Base-by-base conservation (phyloP, 2,113 vertebrate species). In the Zosterops pallidus region DNA sequence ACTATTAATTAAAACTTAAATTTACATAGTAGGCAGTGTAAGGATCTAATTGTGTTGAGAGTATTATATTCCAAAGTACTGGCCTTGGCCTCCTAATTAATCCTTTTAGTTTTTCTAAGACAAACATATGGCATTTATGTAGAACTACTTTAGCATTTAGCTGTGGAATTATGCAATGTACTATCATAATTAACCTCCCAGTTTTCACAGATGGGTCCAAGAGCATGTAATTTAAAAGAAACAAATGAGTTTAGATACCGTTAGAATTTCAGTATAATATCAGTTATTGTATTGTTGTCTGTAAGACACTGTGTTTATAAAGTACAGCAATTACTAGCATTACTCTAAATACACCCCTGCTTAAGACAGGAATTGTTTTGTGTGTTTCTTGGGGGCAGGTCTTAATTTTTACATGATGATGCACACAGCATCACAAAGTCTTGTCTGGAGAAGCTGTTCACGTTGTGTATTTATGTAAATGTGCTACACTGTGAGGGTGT, bases 81-180 rank as follows among this genome's bases (percentile, higher is more conserved):
- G 69, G 84, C 70, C 91, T 96, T 97, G 90, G 96, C 95, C 93
- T 98, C 90, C 90, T 98, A 97, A 98, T 98, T 98, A 98, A 97
- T 98, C 97, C 94, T 96, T 96, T 97, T 56, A 56, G 21, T 94
- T 98, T 97, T 94, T 94, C 76, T 92, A 88, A 97, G 96, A 96
- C 81, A 97, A 98, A 92, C 98, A 97, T 98, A 97, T 94, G 97
- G 97, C 96, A 94, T 98, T 98, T 97, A 91, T 97, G 89, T 96
- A 96, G 84, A 95, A 91, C 59, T 88, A 75, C 70, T 96, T 95
- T 81, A 95, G 94, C 95, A 96, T 96, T 98, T 97, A 97, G 92
- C 96, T 97, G 83, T 95, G 92, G 94, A 97, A 94, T 98, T 97
- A 95, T 94, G 94, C 95, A 96, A 93, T 86, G 91, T 92, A 86